Conservation (phyloP, 2,113 vertebrate genomes). For the Danio rerio region DNA sequence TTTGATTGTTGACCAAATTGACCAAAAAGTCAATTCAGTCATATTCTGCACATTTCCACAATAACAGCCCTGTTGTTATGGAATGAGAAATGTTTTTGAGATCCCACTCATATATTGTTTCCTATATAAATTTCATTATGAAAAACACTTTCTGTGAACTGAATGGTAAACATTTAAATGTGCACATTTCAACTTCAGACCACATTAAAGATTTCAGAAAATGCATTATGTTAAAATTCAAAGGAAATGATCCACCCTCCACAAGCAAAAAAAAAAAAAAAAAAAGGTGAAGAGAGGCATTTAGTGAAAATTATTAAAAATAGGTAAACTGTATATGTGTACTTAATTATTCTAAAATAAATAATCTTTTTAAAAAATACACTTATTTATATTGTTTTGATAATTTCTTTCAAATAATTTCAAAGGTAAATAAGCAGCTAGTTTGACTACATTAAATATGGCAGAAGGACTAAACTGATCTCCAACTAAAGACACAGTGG, state of each 20-base stretch:
- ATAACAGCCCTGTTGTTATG: neutral
- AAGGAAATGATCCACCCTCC: neutral
- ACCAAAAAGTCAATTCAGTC: neutral
- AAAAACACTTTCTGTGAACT: neutral
- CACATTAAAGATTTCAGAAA: neutral
- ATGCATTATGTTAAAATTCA: neutral
- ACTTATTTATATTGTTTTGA: conserved; percentile 59
- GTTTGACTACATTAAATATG: conserved; percentile 64
- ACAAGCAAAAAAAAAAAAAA: conserved; percentile 18
- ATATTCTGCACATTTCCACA: neutral
- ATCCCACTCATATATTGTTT: neutral
- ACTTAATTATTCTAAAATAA: conserved; percentile 69
- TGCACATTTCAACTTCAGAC: neutral
- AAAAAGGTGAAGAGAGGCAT: conserved; percentile 12
- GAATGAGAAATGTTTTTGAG: conserved; percentile 1
- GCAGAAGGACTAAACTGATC: conserved; percentile 51
- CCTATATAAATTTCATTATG: too few species aligned
- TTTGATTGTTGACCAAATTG: neutral
- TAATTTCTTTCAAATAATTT: conserved; percentile 58
- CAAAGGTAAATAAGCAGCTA: conserved; percentile 63
- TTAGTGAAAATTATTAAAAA: conserved; percentile 64
- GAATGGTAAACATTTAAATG: conserved; percentile 10
- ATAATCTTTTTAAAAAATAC: conserved; percentile 76
- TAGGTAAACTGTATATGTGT: conserved; percentile 57
- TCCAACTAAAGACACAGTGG: conserved; percentile 27